phyloP scores from a whole-genome alignment of 2,888 invertebrate species.

The Chouioia cunea region DNA sequence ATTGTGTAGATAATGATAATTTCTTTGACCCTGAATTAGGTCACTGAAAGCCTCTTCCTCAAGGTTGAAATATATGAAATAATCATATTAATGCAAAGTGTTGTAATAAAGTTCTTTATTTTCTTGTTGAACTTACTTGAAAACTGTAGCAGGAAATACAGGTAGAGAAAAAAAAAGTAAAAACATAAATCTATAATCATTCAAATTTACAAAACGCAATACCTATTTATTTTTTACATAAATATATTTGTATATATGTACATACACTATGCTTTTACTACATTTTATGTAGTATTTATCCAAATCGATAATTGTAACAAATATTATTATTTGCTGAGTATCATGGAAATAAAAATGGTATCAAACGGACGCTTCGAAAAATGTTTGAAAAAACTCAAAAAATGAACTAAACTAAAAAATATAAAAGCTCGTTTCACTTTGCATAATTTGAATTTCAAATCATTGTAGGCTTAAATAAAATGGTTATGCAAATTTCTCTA shows the following conservation, averaged over 20 bases:
- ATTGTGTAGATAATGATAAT: slow-evolving; percentile 24
- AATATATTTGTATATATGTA: slow-evolving; percentile 49
- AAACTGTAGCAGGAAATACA: slow-evolving; percentile 35
- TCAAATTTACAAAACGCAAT: slow-evolving; percentile 47
- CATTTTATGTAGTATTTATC: slow-evolving; percentile 42
- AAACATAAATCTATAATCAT: slow-evolving; percentile 41
- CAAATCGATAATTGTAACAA: slow-evolving; percentile 40
- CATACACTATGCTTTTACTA: slow-evolving; percentile 48
- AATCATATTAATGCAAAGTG: slow-evolving; percentile 23
- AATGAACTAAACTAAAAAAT: slow-evolving; percentile 5
- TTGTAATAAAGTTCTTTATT: slow-evolving; percentile 36
- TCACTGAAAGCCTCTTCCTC: slow-evolving; percentile 21
- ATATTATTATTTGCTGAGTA: slow-evolving; percentile 44
- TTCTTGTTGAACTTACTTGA: slow-evolving; percentile 37
- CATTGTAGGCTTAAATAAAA: slow-evolving; percentile 22
- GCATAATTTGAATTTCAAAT: slow-evolving; percentile 27
- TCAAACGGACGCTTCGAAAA: slow-evolving; percentile 36
- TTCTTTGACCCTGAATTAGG: slow-evolving; percentile 10
- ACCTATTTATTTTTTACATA: slow-evolving; percentile 48
- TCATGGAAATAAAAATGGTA: slow-evolving; percentile 36
- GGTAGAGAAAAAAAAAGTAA: slow-evolving; percentile 38
- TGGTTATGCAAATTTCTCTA: slow-evolving; percentile 32
- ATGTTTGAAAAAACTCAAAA: slow-evolving; percentile 26
- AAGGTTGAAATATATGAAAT: slow-evolving; percentile 22
- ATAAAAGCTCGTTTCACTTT: slow-evolving; percentile 27